A percentile compares a stretch with the other conserved stretches of the same genome.
These are phyloP conservation scores for Esperia sulphurella DNA, from an alignment of 2,888 invertebrate genomes.

Conservation along the genomic window DNA sequence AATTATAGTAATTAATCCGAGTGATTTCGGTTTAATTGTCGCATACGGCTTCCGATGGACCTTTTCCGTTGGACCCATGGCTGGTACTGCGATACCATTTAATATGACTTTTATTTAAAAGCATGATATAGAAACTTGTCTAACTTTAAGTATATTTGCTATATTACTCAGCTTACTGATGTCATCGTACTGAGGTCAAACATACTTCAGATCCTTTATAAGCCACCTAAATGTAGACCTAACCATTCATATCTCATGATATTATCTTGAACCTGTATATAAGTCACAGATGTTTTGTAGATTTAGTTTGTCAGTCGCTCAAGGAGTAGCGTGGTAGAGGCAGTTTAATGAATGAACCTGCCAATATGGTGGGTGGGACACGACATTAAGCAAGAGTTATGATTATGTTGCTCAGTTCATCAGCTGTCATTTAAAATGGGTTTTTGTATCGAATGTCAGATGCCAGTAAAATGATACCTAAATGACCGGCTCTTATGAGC, in stretches of 20 bases:
- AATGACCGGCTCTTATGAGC: too few relatives aligned
- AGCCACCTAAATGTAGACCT: too few relatives aligned
- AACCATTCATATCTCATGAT: too few relatives aligned
- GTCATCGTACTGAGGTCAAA: too few relatives aligned
- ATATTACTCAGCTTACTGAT: too few relatives aligned
- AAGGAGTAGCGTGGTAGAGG: neutral
- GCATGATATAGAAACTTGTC: neutral
- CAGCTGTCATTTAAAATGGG: slow-evolving; percentile 3
- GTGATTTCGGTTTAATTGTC: slow-evolving; percentile 69
- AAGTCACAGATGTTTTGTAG: neutral
- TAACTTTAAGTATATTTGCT: neutral
- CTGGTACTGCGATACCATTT: slow-evolving; percentile 7
- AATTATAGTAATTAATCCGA: slow-evolving; percentile 71
- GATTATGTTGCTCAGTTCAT: slow-evolving; percentile 10
- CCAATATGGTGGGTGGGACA: slow-evolving; percentile 6
- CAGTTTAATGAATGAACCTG: slow-evolving; percentile 11
- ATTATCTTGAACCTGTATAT: too few relatives aligned
- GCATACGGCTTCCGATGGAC: slow-evolving; percentile 54
- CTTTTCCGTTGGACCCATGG: slow-evolving; percentile 37
- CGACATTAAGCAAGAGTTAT: slow-evolving; percentile 7
- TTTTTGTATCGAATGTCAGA: neutral
- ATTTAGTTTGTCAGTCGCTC: neutral
- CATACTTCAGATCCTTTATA: too few relatives aligned
- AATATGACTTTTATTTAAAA: neutral
- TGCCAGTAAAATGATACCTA: neutral